A percentile compares a stretch with the other conserved stretches of the same genome.
These are phyloP conservation scores for Mungos mungo DNA, from an alignment of 2,113 vertebrate species.

Conservation along the genomic window DNA sequence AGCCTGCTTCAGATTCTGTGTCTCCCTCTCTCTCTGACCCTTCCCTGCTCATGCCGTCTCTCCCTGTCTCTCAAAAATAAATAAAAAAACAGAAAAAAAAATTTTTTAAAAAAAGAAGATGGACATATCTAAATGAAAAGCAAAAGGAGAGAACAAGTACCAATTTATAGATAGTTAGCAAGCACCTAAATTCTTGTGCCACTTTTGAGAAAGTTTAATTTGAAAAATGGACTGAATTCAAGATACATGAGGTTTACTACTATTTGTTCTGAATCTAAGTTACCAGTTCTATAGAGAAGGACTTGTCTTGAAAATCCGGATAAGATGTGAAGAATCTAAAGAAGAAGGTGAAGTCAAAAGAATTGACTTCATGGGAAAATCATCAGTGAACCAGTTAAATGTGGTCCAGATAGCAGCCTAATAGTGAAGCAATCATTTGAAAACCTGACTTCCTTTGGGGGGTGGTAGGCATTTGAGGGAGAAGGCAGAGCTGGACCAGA, in stretches of 20 bases:
- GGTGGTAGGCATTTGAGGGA: neutral
- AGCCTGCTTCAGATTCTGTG: no score
- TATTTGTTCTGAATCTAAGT: neutral
- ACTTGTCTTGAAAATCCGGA: neutral
- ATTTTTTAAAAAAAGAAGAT: neutral
- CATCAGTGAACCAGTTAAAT: neutral
- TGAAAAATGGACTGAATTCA: neutral
- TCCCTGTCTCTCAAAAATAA: no score
- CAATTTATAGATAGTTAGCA: neutral
- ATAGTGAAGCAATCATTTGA: neutral
- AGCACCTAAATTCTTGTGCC: neutral
- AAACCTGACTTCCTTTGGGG: neutral
- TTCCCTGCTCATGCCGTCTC: no score
- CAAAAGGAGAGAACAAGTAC: neutral
- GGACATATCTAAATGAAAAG: neutral
- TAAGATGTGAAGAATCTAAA: neutral
- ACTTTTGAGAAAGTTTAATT: neutral
- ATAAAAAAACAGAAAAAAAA: no score
- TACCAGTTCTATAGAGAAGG: neutral
- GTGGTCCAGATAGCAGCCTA: neutral
- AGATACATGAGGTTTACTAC: neutral
- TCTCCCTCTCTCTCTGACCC: no score
- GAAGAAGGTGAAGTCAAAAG: neutral
- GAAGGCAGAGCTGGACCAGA: neutral
- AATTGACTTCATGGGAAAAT: neutral